These are phyloP conservation scores for Pseudonaja textilis DNA, from an alignment of 2,113 vertebrate species.

Conservation along the genomic window DNA sequence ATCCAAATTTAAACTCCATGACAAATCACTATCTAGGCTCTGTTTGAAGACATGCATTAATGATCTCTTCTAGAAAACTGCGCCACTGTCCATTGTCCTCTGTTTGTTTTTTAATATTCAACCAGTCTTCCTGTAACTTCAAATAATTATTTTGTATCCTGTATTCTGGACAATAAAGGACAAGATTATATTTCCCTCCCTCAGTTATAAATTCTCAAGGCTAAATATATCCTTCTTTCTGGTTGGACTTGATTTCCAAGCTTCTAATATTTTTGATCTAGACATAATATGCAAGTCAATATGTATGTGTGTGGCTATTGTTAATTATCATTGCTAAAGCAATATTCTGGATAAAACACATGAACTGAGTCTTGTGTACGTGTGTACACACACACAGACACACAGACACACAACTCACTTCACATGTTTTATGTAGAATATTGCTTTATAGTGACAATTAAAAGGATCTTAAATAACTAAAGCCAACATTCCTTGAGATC, in stretches of 20 bases:
- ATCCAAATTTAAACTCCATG: background rate
- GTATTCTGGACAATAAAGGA: background rate
- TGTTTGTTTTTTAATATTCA: background rate
- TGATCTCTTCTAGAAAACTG: background rate
- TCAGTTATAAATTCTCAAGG: background rate
- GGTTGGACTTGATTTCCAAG: background rate
- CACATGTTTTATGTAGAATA: background rate
- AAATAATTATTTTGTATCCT: background rate
- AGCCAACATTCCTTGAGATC: background rate
- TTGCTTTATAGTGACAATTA: background rate
- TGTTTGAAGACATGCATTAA: background rate
- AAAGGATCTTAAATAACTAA: background rate
- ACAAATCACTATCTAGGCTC: background rate
- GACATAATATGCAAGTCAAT: background rate
- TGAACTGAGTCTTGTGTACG: background rate
- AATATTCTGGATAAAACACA: too few relatives aligned
- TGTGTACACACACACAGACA: background rate
- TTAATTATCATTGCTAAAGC: too few relatives aligned
- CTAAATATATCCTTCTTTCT: background rate
- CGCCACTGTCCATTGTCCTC: background rate
- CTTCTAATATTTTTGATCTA: background rate
- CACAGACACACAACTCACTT: background rate
- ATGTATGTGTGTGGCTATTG: background rate
- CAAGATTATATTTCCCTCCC: background rate
- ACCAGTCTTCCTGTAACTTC: background rate